phyloP scores from a whole-genome alignment of 2,797 vertebrate species.

The Gobionotothen gibberifrons region DNA sequence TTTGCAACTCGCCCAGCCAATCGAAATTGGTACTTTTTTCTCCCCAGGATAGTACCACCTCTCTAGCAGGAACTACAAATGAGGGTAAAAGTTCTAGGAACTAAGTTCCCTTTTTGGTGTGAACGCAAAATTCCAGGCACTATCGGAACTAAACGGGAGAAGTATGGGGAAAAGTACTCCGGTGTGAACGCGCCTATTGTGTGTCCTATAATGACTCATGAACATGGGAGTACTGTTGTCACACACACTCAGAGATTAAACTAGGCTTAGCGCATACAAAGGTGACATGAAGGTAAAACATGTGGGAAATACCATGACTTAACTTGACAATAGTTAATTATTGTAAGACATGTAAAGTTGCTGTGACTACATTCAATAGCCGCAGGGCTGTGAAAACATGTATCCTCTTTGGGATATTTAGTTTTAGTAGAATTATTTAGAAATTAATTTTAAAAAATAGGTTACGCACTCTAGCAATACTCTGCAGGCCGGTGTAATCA shows the following conservation, averaged over 20 bases:
- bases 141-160: too few relatives aligned
- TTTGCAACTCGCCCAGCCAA: too few relatives aligned
- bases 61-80: too few relatives aligned
- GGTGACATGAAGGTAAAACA: not conserved
- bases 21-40: too few relatives aligned
- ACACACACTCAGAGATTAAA: not conserved
- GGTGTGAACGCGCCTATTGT: too few relatives aligned
- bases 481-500: slow-evolving; percentile 84
- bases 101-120: too few relatives aligned
- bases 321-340: not conserved
- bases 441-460: not conserved
- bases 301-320: not conserved
- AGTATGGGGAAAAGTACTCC: too few relatives aligned
- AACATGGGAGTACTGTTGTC: not conserved
- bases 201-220: slow-evolving; percentile 5
- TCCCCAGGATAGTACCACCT: too few relatives aligned
- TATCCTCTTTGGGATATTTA: not conserved
- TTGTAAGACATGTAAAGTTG: not conserved
- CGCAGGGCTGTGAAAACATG: not conserved
- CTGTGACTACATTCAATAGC: not conserved
- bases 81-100: too few relatives aligned
- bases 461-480: slow-evolving; percentile 87
- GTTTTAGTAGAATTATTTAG: not conserved
- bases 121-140: too few relatives aligned
- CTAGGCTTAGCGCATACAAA: not conserved